These are phyloP conservation scores for Mythimna pallens DNA, from an alignment of 2,888 invertebrate genomes.

Conservation along the genomic window DNA sequence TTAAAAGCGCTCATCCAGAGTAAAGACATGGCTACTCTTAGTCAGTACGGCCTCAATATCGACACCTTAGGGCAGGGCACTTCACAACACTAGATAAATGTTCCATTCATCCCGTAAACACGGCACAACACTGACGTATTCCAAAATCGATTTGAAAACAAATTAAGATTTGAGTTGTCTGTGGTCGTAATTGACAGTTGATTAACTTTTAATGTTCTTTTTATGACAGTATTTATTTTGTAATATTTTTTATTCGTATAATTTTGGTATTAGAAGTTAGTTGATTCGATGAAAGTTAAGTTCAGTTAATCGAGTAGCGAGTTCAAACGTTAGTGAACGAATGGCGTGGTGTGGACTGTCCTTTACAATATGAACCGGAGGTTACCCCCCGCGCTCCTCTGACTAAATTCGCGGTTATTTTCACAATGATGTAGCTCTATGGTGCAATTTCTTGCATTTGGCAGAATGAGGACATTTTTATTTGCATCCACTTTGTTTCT, in stretches of 20 bases:
- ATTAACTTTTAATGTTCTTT: slow-evolving; percentile 30
- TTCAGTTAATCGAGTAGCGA: slow-evolving; percentile 64
- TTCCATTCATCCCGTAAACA: slow-evolving; percentile 57
- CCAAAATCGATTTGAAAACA: slow-evolving; percentile 26
- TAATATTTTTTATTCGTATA: neutral
- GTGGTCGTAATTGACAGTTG: slow-evolving; percentile 28
- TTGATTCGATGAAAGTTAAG: slow-evolving; percentile 27
- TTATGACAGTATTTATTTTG: slow-evolving; percentile 6
- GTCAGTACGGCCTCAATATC: slow-evolving; percentile 54
- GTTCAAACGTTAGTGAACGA: slow-evolving; percentile 75
- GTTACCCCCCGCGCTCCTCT: slow-evolving; percentile 74
- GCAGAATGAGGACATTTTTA: neutral
- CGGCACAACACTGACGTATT: slow-evolving; percentile 67
- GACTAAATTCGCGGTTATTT: slow-evolving; percentile 39
- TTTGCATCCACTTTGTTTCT: slow-evolving; percentile 9
- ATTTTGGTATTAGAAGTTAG: no score
- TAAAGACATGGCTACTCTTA: slow-evolving; percentile 88
- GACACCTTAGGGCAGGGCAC: slow-evolving; percentile 33
- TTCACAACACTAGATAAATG: slow-evolving; percentile 42
- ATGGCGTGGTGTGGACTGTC: slow-evolving; percentile 71
- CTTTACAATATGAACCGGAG: slow-evolving; percentile 79
- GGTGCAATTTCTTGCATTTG: slow-evolving; percentile 36
- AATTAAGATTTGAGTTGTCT: slow-evolving; percentile 11
- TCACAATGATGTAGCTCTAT: slow-evolving; percentile 35
- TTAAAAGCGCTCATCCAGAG: slow-evolving; percentile 92